phyloP scores from a whole-genome alignment of 2,888 invertebrate genomes.

The Lasioglossum malachurum region DNA sequence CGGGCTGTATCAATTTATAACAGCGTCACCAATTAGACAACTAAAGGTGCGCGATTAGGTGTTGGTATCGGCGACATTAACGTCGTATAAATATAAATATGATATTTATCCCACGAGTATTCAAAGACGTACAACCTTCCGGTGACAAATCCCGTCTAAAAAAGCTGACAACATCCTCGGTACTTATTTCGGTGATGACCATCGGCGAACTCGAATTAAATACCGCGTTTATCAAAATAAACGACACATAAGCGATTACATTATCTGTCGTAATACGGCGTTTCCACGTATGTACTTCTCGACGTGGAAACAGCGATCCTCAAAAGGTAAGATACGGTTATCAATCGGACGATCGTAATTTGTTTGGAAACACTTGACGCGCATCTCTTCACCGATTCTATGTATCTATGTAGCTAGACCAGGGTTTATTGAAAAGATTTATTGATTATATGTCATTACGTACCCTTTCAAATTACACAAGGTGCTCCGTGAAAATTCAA shows the following conservation, averaged over 20 bases:
- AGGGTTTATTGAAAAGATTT: too few relatives aligned
- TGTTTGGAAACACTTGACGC: background rate
- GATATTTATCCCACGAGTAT: slow-evolving; percentile 33
- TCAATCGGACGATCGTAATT: background rate
- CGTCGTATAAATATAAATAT: slow-evolving; percentile 11
- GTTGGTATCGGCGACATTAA: slow-evolving; percentile 26
- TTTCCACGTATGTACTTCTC: slow-evolving; percentile 11
- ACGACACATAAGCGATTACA: slow-evolving; percentile 33
- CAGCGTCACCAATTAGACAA: slow-evolving; percentile 34
- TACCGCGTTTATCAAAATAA: slow-evolving; percentile 29
- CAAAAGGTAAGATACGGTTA: background rate
- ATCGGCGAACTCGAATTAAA: slow-evolving; percentile 10
- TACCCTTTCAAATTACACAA: too few relatives aligned
- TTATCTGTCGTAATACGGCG: slow-evolving; percentile 17
- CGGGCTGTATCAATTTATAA: slow-evolving; percentile 40
- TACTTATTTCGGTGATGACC: background rate
- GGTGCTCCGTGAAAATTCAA: too few relatives aligned
- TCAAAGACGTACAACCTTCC: background rate
- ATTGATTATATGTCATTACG: too few relatives aligned
- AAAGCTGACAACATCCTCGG: background rate
- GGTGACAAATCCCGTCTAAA: background rate
- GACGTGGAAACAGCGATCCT: background rate
- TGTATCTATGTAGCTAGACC: too few relatives aligned
- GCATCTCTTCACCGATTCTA: background rate
- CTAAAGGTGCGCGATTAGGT: slow-evolving; percentile 9